A percentile compares a stretch with the other conserved stretches of the same genome.
phyloP scores from a whole-genome alignment of 2,797 vertebrate species.

The Trichosurus vulpecula region DNA sequence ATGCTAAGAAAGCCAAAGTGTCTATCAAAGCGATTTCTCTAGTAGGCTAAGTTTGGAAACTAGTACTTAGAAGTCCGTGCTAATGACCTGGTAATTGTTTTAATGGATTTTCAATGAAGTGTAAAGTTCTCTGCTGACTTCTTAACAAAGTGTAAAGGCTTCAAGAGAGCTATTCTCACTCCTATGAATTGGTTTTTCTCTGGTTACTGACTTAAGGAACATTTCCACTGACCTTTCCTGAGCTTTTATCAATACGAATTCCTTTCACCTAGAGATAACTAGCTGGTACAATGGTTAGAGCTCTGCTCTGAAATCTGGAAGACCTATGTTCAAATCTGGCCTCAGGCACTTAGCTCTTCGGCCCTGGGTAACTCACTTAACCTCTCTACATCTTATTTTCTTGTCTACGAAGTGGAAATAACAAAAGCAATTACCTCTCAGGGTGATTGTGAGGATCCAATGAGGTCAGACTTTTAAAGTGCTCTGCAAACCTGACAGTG shows the following conservation, averaged over 20 bases:
- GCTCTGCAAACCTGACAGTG: too few relatives aligned
- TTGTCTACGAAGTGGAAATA: background rate
- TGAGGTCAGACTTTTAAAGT: background rate
- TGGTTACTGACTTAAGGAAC: constrained; percentile 60
- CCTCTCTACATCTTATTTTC: background rate
- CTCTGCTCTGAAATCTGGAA: background rate
- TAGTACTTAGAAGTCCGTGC: constrained; percentile 49
- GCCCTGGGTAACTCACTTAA: background rate
- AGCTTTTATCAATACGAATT: constrained; percentile 49
- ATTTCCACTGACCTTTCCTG: constrained; percentile 46
- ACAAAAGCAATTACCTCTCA: background rate
- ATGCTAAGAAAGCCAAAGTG: constrained; percentile 10
- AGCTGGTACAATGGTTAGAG: background rate
- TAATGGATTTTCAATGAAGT: constrained; percentile 78
- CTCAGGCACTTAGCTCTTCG: background rate
- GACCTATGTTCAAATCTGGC: background rate
- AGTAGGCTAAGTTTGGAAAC: constrained; percentile 51
- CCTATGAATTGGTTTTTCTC: constrained; percentile 61
- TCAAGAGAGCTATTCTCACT: constrained; percentile 62
- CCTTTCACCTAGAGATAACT: background rate
- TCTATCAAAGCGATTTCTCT: constrained; percentile 56
- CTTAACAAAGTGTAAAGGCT: constrained; percentile 66
- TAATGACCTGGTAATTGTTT: constrained; percentile 77
- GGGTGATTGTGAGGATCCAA: background rate
- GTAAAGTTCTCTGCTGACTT: constrained; percentile 72